A percentile compares a stretch with the other conserved stretches of the same genome.
Conservation (phyloP, 2,888 invertebrate species). For the Microdon myrmicae region DNA sequence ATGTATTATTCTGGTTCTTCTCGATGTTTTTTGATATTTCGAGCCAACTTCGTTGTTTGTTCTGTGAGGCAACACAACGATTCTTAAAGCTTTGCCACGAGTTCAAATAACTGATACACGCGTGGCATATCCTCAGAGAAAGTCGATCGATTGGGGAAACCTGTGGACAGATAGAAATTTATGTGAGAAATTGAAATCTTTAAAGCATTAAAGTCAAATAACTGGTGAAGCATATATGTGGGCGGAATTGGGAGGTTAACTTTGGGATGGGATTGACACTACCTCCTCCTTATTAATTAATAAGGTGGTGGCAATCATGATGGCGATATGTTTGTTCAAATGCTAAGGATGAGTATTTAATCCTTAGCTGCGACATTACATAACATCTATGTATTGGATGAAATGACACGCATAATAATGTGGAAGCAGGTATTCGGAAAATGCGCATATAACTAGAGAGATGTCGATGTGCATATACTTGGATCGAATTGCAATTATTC, state of each 20-base stretch:
- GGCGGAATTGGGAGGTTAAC: not conserved
- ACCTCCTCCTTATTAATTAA: slow-evolving; percentile 41
- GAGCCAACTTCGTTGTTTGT: slow-evolving; percentile 64
- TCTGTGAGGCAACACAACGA: slow-evolving; percentile 65
- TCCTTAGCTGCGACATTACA: slow-evolving; percentile 44
- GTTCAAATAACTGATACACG: slow-evolving; percentile 67
- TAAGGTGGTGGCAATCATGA: slow-evolving; percentile 41
- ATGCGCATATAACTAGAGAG: slow-evolving; percentile 25
- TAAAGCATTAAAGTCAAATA: slow-evolving; percentile 16
- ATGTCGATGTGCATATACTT: slow-evolving; percentile 25
- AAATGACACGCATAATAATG: slow-evolving; percentile 8
- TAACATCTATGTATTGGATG: slow-evolving; percentile 35
- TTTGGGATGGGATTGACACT: slow-evolving; percentile 8
- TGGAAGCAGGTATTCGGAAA: slow-evolving; percentile 40
- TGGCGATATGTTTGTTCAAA: slow-evolving; percentile 24
- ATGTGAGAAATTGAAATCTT: no score
- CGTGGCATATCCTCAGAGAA: slow-evolving; percentile 65
- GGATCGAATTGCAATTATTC: slow-evolving; percentile 50
- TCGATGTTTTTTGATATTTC: slow-evolving; percentile 57
- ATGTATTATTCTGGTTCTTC: slow-evolving; percentile 48
- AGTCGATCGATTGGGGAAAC: slow-evolving; percentile 62
- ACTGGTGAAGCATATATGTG: not conserved
- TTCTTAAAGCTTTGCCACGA: slow-evolving; percentile 68
- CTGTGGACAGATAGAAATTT: slow-evolving; percentile 55
- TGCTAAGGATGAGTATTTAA: slow-evolving; percentile 36